Evolutionary conservation across 2,797 vertebrate species (phyloP), one percentile per base, ranked within the genome.

Genomic region (Cyclopterus lumpus): DNA sequence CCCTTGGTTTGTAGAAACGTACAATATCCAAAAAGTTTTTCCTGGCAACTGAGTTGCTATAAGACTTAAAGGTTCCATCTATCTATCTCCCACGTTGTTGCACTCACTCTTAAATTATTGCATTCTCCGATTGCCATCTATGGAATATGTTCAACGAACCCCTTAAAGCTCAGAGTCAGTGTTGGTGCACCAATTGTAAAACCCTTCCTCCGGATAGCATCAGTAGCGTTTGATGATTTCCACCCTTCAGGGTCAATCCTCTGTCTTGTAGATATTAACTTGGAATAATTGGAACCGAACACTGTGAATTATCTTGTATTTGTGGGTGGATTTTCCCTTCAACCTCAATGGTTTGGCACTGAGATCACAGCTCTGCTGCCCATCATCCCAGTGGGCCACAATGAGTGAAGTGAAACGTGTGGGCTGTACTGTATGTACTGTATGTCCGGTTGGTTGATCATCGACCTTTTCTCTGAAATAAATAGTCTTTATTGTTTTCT

Each of bases 321-420:
- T 32, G 76, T 77, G 73, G 66, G 84, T 8, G 49, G 49, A 63
- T 63, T 69, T 63, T 59, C 0, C 24, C 64, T 36, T 73, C 75
- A 14, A 80, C 54, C 62, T 62, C 62, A 44, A 72, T 30, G 48
- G 60, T 64, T 64, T 75, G 55, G 67, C 78, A 73, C 64, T 40
- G 0, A 8, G 64, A 44, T 49, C 16, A 0, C 36, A 61, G 74
- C 55, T n/a, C 16, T 63, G 59, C 54, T 70, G 2, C 75, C 42
- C 32, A 1, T 73, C 83, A 18, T 63, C 58, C 61, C 66, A 3
- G 53, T 30, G 72, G 75, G 81, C 67, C 8, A 8, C 61, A 28
- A 0, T 11, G 57, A 49, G 51, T 30, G 48, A 32, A 64, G 60
- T 28, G 44, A 80, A 73, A 46, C n/a, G 71, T 46, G 78, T 75